Evolutionary conservation across 1,140 invertebrate genomes (phyloP), one percentile per base, ranked within the genome.

Genomic region (Stegodyphus dumicola): DNA sequence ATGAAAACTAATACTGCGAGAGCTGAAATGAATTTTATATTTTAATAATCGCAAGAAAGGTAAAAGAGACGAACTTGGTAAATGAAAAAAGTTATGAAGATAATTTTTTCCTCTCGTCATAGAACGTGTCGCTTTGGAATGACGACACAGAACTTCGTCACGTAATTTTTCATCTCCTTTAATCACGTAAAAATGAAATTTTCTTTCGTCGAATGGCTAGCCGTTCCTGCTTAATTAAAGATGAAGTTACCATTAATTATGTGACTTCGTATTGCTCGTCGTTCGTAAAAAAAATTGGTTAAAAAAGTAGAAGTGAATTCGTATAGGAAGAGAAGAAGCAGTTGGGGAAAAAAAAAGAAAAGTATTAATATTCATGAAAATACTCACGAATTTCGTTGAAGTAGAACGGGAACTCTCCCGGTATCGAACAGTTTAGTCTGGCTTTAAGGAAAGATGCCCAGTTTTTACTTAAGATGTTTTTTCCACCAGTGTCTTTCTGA

Each of bases 361-460:
- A 18, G 80, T 64, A 74, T 83, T 83, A 74, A 75, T 75, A 83
- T 74, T 83, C 60, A 85, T 85, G 75, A 69, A 71, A 86, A 73
- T 76, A 95, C 95, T 96, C 92, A 97, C 96, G 96, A 90, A 99
- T 97, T 92, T 98, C 96, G 92, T 98, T 97, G 92, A 98, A 98
- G 91, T 98, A 98, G 92, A 97, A 97, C 0, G 96, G 97, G 90
- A 96, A 97, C 89, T 98, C 96, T 88, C 96, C 96, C 11, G 96
- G 96, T 89, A 98, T 96, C 89, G 96, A 98, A 90, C 97, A 99
- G 92, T 98, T 98, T 77, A 99, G 93, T 75, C 97, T 92, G 5
- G 97, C 97, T 91, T 99, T 99, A 75, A 98, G 92, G 90, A 97
- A 99, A 3, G 97, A 97, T 66, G 96, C 96, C 96, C 96, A 98